phyloP scores from a whole-genome alignment of 2,888 invertebrate species.

The Euclidia mi region DNA sequence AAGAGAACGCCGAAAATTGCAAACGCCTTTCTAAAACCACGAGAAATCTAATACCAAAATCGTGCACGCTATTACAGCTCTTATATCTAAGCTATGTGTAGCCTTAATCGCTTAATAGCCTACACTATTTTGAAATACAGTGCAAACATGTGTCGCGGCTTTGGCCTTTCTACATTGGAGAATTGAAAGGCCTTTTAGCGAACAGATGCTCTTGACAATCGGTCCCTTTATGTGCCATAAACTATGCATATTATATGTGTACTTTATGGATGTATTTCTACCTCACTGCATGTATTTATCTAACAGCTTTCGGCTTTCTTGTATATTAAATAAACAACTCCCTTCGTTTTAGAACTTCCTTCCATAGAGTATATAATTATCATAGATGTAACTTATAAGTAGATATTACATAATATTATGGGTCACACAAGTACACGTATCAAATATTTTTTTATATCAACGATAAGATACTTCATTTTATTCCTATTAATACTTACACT shows the following conservation, averaged over 20 bases:
- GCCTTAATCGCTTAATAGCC: constrained; percentile 31
- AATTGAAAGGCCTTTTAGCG: constrained; percentile 14
- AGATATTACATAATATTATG: constrained; percentile 29
- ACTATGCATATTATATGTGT: constrained; percentile 51
- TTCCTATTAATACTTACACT: constrained; percentile 31
- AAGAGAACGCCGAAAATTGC: constrained; percentile 60
- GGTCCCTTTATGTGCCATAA: constrained; percentile 45
- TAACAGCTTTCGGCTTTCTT: constrained; percentile 69
- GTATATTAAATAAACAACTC: constrained; percentile 39
- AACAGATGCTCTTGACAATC: constrained; percentile 60
- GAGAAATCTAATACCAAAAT: constrained; percentile 31
- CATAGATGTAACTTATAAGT: constrained; percentile 29
- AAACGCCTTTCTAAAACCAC: constrained; percentile 30
- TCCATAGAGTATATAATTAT: constrained; percentile 35
- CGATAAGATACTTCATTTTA: constrained; percentile 19
- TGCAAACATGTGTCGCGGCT: constrained; percentile 23
- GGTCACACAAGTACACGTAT: constrained; percentile 6
- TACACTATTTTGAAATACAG: constrained; percentile 34
- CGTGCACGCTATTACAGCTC: constrained; percentile 49
- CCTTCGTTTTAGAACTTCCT: constrained; percentile 31
- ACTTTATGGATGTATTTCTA: constrained; percentile 54
- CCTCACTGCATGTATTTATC: constrained; percentile 63
- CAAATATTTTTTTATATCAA: constrained; percentile 8
- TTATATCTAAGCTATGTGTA: constrained; percentile 5
- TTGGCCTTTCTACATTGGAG: constrained; percentile 26